Conservation (phyloP, 2,888 invertebrate species). For the Idaea dimidiata region DNA sequence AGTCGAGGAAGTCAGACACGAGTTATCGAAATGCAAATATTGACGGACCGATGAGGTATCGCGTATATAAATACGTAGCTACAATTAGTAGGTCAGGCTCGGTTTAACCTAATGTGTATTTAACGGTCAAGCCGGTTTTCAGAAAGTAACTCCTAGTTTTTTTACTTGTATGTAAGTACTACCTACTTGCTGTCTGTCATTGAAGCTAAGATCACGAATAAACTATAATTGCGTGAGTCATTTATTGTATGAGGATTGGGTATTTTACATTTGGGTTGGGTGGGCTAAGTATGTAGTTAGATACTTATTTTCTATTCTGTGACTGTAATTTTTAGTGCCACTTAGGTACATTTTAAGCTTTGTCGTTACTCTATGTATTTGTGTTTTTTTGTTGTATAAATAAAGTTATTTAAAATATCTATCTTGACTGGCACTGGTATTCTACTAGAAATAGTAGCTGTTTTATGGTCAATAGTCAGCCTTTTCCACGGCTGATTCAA, state of each 20-base stretch:
- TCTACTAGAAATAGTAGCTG: background rate
- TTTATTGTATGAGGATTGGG: background rate
- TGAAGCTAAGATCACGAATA: conserved; percentile 26
- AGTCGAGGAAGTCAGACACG: conserved; percentile 7
- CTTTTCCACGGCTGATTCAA: background rate
- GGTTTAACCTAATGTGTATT: conserved; percentile 55
- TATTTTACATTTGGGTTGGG: background rate
- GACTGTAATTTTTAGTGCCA: too few relatives aligned
- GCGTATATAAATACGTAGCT: conserved; percentile 21
- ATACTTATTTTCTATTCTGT: background rate
- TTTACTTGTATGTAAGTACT: conserved; percentile 32
- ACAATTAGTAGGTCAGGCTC: conserved; percentile 64
- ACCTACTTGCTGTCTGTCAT: conserved; percentile 30
- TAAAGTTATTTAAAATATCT: too few relatives aligned
- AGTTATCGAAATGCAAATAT: conserved; percentile 60
- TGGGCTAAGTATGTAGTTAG: too few relatives aligned
- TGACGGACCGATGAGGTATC: conserved; percentile 29
- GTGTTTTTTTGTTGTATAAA: too few relatives aligned
- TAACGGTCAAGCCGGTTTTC: conserved; percentile 71
- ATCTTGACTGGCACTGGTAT: too few relatives aligned
- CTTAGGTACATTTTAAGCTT: too few relatives aligned
- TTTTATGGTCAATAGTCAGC: background rate
- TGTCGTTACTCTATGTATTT: too few relatives aligned
- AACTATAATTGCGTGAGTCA: background rate
- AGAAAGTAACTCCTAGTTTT: conserved; percentile 38